Conservation (phyloP, 2,113 vertebrate species). For the Coreoperca whiteheadi region DNA sequence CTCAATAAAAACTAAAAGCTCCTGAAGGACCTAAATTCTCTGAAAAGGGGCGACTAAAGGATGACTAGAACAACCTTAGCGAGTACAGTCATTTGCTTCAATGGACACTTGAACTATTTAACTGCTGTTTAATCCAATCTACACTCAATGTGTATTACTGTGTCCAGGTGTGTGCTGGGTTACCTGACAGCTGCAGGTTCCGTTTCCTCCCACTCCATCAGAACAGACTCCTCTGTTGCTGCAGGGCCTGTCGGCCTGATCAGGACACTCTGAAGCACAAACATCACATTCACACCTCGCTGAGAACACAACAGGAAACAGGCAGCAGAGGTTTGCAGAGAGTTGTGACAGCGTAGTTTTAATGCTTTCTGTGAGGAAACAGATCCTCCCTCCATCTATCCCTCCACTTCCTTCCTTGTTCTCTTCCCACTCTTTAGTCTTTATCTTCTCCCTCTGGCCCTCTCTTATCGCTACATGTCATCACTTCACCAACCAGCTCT, state of each 20-base stretch:
- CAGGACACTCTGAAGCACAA: slow-evolving; percentile 88
- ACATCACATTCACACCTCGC: background rate
- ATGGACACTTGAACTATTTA: no score
- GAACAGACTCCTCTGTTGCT: slow-evolving; percentile 86
- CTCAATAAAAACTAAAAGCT: no score
- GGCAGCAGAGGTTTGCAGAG: background rate
- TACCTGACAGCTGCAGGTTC: slow-evolving; percentile 91
- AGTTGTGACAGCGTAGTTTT: background rate
- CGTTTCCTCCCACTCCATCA: slow-evolving; percentile 88
- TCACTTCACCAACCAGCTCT: background rate
- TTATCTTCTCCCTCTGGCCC: background rate
- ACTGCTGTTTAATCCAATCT: no score
- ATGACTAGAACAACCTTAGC: no score
- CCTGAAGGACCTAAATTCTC: no score
- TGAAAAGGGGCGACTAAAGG: no score
- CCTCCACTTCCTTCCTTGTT: background rate
- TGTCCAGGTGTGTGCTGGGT: background rate
- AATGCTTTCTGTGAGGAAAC: slow-evolving; percentile 7
- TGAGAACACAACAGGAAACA: slow-evolving; percentile 3
- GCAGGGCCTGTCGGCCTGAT: slow-evolving; percentile 84
- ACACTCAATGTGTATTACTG: no score
- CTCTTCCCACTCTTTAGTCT: background rate
- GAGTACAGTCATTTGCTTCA: no score
- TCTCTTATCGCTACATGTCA: slow-evolving; percentile 8
- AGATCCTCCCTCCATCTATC: background rate